Percentiles rank a stretch among this genome's conserved stretches.
Evolutionary conservation across 2,888 invertebrate species (phyloP).

Genomic region (Tinea pellionella): DNA sequence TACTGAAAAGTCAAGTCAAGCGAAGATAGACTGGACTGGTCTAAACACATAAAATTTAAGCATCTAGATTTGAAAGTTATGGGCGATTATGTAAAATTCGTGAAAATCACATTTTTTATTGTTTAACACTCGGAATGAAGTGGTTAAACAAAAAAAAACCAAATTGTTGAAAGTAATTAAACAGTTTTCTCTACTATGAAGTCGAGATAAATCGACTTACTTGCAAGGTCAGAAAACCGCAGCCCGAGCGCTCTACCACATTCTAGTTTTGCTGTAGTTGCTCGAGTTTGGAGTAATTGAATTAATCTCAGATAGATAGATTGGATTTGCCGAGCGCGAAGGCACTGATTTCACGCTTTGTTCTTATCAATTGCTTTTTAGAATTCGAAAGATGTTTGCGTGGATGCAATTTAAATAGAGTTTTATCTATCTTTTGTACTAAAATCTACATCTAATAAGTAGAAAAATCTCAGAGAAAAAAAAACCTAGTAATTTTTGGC

Average conservation of each 20-base stretch:
- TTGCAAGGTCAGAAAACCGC: constrained; percentile 3
- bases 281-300: constrained; percentile 28
- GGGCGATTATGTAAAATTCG: too few relatives aligned
- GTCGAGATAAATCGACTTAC: not conserved
- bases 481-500: too few relatives aligned
- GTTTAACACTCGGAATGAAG: too few relatives aligned
- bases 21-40: too few relatives aligned
- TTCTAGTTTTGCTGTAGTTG: constrained; percentile 2
- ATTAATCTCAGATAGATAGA: constrained; percentile 44
- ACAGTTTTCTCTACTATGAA: not conserved
- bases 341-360: constrained; percentile 13
- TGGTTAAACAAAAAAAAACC: too few relatives aligned
- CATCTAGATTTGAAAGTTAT: too few relatives aligned
- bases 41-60: too few relatives aligned
- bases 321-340: constrained; percentile 28
- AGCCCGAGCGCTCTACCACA: not conserved
- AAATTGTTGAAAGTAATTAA: not conserved
- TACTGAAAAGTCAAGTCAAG: too few relatives aligned
- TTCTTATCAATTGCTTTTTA: constrained; percentile 10
- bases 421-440: too few relatives aligned
- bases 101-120: too few relatives aligned
- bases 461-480: too few relatives aligned
- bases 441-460: too few relatives aligned
- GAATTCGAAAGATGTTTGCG: not conserved
- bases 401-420: not conserved